phyloP scores from a whole-genome alignment of 2,888 invertebrate species.

The Seira musarum region DNA sequence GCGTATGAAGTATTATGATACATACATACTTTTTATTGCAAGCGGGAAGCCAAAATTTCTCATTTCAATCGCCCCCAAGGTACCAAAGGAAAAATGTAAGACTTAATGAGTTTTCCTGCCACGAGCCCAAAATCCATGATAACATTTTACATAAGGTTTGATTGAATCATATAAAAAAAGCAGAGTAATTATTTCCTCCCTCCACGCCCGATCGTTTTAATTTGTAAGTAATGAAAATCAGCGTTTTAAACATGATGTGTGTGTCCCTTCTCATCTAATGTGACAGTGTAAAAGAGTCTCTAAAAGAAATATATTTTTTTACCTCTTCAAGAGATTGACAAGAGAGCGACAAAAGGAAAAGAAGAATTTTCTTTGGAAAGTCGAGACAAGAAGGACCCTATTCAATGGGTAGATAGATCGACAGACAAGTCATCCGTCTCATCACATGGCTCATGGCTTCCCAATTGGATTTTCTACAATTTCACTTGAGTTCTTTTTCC shows the following conservation, averaged over 20 bases:
- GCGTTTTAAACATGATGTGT: neutral
- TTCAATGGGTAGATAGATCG: constrained; percentile 14
- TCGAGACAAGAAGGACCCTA: constrained; percentile 41
- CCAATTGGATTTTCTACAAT: constrained; percentile 65
- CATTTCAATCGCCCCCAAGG: constrained; percentile 42
- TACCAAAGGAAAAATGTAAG: constrained; percentile 18
- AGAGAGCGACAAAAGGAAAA: constrained; percentile 21
- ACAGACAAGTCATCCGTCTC: constrained; percentile 58
- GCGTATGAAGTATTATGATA: neutral
- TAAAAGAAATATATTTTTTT: neutral
- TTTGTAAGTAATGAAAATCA: too few species aligned
- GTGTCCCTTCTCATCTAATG: neutral
- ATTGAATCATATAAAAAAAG: too few species aligned
- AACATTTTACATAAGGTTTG: too few species aligned
- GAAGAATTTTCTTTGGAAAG: constrained; percentile 17
- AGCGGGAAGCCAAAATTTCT: constrained; percentile 22
- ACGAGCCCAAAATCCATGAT: too few species aligned
- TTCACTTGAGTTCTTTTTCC: constrained; percentile 49
- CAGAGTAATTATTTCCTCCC: too few species aligned
- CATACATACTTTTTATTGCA: neutral
- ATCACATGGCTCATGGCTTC: constrained; percentile 63
- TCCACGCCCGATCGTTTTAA: too few species aligned
- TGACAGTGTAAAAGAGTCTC: neutral
- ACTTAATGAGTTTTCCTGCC: too few species aligned
- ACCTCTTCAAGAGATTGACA: constrained; percentile 29